These are phyloP conservation scores for Eupsittula cactorum DNA, from an alignment of 2,113 vertebrate genomes.

Conservation along the genomic window DNA sequence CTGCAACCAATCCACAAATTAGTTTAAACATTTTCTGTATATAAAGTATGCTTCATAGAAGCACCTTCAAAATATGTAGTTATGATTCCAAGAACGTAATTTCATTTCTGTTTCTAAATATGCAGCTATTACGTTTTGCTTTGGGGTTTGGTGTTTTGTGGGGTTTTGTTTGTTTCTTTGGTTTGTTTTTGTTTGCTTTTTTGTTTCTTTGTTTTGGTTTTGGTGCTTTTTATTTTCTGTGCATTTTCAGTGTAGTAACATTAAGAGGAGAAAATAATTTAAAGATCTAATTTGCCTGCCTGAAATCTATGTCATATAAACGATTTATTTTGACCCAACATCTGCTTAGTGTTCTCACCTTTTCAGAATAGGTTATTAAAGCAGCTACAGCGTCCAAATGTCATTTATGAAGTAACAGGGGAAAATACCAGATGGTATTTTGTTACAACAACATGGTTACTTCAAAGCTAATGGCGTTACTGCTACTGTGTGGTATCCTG, in stretches of 20 bases:
- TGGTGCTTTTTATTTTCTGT: neutral
- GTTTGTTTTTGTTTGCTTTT: neutral
- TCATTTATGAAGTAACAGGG: neutral
- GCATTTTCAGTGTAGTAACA: neutral
- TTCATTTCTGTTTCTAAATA: neutral
- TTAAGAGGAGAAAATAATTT: neutral
- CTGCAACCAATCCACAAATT: neutral
- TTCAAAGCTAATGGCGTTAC: neutral
- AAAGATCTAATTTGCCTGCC: neutral
- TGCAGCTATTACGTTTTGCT: neutral
- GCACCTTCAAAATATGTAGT: neutral
- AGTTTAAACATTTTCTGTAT: neutral
- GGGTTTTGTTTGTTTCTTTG: neutral
- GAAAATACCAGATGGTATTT: constrained; percentile 4
- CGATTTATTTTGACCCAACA: neutral
- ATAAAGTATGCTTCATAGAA: neutral
- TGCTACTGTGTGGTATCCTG: neutral
- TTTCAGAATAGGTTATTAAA: neutral
- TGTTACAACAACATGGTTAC: neutral
- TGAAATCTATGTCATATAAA: neutral
- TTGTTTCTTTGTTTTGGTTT: neutral
- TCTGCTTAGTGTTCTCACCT: constrained; percentile 46
- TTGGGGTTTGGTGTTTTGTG: neutral
- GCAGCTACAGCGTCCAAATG: neutral
- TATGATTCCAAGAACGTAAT: neutral